Evolutionary conservation across 2,797 vertebrate genomes (phyloP).

Genomic region (Halcyon smyrnensis): DNA sequence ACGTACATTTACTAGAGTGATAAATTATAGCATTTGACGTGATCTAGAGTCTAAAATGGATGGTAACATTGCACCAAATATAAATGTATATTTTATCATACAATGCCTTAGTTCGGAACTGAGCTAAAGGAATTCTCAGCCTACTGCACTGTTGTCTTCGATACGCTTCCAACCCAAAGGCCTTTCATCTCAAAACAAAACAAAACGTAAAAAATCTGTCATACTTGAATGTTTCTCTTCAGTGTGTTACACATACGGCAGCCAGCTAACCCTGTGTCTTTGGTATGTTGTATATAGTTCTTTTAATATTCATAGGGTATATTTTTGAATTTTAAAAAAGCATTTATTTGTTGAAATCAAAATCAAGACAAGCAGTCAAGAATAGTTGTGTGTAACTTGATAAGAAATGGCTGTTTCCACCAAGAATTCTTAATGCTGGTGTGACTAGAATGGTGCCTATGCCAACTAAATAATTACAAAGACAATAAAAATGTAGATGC

Average conservation of each 20-base stretch:
- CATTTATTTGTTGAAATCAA: conserved; percentile 77
- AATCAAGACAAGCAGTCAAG: conserved; percentile 74
- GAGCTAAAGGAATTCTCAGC: conserved; percentile 80
- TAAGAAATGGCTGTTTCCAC: conserved; percentile 78
- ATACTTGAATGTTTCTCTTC: conserved; percentile 83
- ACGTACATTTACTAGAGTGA: conserved; percentile 63
- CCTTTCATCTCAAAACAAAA: conserved; percentile 81
- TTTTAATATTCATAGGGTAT: conserved; percentile 83
- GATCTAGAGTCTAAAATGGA: conserved; percentile 73
- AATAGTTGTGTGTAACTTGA: conserved; percentile 67
- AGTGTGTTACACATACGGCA: conserved; percentile 74
- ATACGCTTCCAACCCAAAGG: conserved; percentile 86
- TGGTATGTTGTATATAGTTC: conserved; percentile 81
- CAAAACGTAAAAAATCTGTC: conserved; percentile 69
- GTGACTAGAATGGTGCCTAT: conserved; percentile 82
- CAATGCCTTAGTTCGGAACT: conserved; percentile 83
- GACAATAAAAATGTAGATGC: conserved; percentile 80
- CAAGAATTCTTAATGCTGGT: conserved; percentile 77
- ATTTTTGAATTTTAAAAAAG: conserved; percentile 82
- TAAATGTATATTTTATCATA: conserved; percentile 80
- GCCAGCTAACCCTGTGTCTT: conserved; percentile 80
- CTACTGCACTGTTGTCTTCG: conserved; percentile 82
- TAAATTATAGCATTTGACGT: conserved; percentile 72
- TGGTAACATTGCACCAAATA: conserved; percentile 79
- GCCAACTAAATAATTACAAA: conserved; percentile 72